Base-by-base conservation (phyloP, 2,797 vertebrate species). In the Momotus momota region DNA sequence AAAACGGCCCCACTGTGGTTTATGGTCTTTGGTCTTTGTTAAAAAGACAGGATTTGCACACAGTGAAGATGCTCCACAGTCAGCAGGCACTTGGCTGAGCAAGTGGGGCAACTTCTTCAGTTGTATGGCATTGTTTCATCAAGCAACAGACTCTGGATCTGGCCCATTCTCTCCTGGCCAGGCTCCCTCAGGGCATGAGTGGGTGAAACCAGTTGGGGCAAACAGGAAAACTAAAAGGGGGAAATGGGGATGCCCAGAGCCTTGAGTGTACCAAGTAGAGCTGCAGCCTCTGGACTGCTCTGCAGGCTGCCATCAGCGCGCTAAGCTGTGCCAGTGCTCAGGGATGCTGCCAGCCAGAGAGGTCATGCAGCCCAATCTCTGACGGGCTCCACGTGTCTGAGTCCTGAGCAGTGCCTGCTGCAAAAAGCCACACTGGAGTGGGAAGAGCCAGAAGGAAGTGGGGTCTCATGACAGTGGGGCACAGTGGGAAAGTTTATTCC, bases 31-130 rank as follows among this genome's bases (percentile, higher is more conserved):
- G 22, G 62, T 38, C 51, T 64, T 77, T 78, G 78, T 48, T 70
- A 60, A 26, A 70, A 31, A 51, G 40, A 62, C 5, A 22, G 55
- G 40, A 22, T 35, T 54, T 0, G 0, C 49, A 40, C 0, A 0
- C 9, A 4, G 69, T 0, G 52, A 58, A 70, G 67, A 33, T 12
- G 3, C 55, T 45, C 51, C 0, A 0, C 5, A 51, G 93, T 88
- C 77, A 77, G 48, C 25, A 92, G 38, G 52, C 70, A 67, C 27
- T 48, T 73, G 45, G 77, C n/a, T 6, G 9, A 86, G 86, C 88
- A 58, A 81, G 83, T 14, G 52, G 57, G 48, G 61, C 46, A 52
- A 61, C 41, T 57, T 81, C 77, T 64, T 33, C 73, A 86, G 89
- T 81, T 73, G 79, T 52, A 54, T 2, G 18, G 10, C 0, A 1